Percentiles rank a stretch among this genome's conserved stretches.
phyloP scores from a whole-genome alignment of 2,113 vertebrate genomes.

The Gobio gobio region DNA sequence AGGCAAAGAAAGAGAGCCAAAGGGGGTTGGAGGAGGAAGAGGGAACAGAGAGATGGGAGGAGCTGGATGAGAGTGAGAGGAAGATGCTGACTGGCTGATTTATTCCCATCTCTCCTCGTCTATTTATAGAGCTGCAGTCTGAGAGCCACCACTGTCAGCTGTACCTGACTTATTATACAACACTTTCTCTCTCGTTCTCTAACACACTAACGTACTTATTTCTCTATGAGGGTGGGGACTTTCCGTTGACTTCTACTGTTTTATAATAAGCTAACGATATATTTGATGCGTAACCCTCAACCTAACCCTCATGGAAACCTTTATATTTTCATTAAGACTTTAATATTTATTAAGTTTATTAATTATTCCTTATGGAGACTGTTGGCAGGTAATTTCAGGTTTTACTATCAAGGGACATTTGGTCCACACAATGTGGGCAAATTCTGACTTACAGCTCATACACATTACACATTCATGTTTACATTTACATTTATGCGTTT shows the following conservation, averaged over 20 bases:
- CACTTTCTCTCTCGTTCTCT: constrained; percentile 6
- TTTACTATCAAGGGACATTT: background rate
- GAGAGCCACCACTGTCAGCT: constrained; percentile 36
- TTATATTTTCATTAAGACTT: background rate
- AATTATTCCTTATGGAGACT: background rate
- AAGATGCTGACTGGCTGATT: constrained; percentile 60
- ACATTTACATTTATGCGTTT: too few species aligned
- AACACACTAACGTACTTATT: constrained; percentile 12
- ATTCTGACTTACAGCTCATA: too few species aligned
- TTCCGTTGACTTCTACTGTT: background rate
- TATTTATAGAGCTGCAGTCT: constrained; percentile 60
- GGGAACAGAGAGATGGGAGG: constrained; percentile 14
- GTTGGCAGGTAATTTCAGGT: background rate
- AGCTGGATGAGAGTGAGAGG: constrained; percentile 35
- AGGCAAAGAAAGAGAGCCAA: constrained; percentile 12
- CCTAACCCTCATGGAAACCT: background rate
- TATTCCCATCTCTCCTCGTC: constrained; percentile 55
- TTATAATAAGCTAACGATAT: background rate
- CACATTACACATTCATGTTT: too few species aligned
- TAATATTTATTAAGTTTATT: too few species aligned
- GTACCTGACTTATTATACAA: constrained; percentile 50
- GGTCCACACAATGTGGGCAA: background rate
- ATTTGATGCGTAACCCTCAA: background rate
- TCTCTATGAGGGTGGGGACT: background rate
- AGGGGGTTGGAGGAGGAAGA: constrained; percentile 4